Percentiles rank a stretch among this genome's conserved stretches.
Conservation (phyloP, 2,113 vertebrate genomes). For the Mustelus asterias region DNA sequence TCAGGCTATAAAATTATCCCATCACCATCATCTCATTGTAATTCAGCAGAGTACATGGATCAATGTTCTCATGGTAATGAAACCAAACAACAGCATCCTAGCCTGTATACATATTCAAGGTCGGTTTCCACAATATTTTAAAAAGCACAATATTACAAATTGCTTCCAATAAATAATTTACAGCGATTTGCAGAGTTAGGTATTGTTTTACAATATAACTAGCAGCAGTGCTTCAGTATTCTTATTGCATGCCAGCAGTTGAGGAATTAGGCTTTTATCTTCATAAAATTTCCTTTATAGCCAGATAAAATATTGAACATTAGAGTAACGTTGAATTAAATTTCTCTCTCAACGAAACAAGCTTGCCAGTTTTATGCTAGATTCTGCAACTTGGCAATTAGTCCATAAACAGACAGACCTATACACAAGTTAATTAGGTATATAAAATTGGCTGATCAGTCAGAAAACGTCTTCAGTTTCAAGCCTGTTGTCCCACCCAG, state of each 20-base stretch:
- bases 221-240: neutral
- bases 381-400: constrained; percentile 12
- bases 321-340: neutral
- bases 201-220: neutral
- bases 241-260: neutral
- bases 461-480: neutral
- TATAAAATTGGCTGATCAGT: neutral
- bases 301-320: neutral
- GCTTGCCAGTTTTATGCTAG: neutral
- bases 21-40: neutral
- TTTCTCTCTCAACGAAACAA: neutral
- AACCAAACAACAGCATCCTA: neutral
- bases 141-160: neutral
- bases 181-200: neutral
- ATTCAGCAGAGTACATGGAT: neutral
- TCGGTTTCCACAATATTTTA: neutral
- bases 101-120: neutral
- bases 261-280: neutral
- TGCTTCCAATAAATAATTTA: constrained; percentile 22
- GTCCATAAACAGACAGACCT: neutral
- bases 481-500: neutral
- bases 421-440: neutral
- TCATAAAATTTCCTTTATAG: neutral
- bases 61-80: neutral
- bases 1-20: neutral